phyloP scores from a whole-genome alignment of 2,797 vertebrate genomes.

The Enteromius unitaeniatus region DNA sequence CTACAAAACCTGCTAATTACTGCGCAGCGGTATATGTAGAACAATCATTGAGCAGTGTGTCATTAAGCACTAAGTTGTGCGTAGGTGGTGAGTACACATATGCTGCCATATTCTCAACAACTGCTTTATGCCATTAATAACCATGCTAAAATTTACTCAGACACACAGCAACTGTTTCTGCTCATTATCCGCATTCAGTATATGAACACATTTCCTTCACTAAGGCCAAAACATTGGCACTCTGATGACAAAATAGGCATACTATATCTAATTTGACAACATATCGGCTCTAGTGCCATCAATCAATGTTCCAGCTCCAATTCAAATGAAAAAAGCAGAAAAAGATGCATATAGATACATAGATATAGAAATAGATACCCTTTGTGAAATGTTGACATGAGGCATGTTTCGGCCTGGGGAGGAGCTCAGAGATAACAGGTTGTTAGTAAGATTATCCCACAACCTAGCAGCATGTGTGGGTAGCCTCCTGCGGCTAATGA shows the following conservation, averaged over 20 bases:
- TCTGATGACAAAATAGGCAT: not conserved
- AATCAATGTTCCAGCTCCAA: not conserved
- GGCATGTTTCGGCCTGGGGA: not conserved
- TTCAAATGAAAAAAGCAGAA: slow-evolving; percentile 4
- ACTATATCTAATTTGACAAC: not conserved
- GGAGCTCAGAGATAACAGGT: slow-evolving; percentile 32
- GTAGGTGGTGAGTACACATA: slow-evolving; percentile 35
- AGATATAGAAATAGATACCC: slow-evolving; percentile 9
- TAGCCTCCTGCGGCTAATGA: slow-evolving; percentile 51
- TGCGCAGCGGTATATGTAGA: not conserved
- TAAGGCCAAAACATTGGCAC: not conserved
- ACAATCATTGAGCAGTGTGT: slow-evolving; percentile 30
- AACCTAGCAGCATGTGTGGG: slow-evolving; percentile 49
- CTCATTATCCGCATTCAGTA: not conserved
- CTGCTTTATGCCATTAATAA: slow-evolving; percentile 48
- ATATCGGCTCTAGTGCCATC: not conserved
- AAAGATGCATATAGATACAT: not conserved
- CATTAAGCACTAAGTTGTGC: slow-evolving; percentile 48
- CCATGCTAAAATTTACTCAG: slow-evolving; percentile 1
- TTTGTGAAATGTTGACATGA: slow-evolving; percentile 11
- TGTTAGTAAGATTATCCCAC: slow-evolving; percentile 48
- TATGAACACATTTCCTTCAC: not conserved
- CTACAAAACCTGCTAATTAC: slow-evolving; percentile 51
- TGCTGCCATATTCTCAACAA: slow-evolving; percentile 32
- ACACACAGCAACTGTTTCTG: not conserved